These are phyloP conservation scores for Canis aureus DNA, from an alignment of 2,113 vertebrate species.

Conservation along the genomic window DNA sequence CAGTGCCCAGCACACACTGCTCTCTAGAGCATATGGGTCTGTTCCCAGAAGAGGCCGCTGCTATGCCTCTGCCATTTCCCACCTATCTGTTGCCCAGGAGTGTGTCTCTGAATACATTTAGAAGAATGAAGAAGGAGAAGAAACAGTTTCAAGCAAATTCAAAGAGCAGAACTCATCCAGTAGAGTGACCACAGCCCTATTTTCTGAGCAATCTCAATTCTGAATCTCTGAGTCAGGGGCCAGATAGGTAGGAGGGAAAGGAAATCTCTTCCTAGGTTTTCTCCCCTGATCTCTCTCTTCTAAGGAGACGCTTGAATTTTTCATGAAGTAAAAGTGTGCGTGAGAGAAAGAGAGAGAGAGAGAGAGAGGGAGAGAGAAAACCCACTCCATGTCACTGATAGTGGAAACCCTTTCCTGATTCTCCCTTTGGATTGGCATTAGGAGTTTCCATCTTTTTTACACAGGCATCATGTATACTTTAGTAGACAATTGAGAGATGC, in stretches of 20 bases:
- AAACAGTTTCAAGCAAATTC: background rate
- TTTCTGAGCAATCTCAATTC: background rate
- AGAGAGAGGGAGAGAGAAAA: background rate
- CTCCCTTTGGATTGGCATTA: background rate
- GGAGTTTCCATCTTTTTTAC: background rate
- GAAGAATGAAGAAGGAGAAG: background rate
- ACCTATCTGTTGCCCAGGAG: background rate
- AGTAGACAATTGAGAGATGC: background rate
- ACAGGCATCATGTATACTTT: background rate
- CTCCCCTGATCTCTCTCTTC: slow-evolving; percentile 3
- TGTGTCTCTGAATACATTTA: background rate
- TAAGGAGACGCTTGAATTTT: background rate
- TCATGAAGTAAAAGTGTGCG: background rate
- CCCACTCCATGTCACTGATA: too few relatives aligned
- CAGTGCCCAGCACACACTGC: background rate
- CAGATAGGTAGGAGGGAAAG: background rate
- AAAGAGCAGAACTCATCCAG: background rate
- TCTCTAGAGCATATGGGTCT: background rate
- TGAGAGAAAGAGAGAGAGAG: background rate
- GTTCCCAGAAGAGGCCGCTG: background rate
- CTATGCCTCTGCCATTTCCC: background rate
- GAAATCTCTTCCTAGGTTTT: background rate
- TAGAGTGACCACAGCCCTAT: background rate
- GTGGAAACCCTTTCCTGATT: background rate
- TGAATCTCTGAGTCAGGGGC: background rate